Evolutionary conservation across 2,113 vertebrate species (phyloP).

Genomic region (Pedionomus torquatus): DNA sequence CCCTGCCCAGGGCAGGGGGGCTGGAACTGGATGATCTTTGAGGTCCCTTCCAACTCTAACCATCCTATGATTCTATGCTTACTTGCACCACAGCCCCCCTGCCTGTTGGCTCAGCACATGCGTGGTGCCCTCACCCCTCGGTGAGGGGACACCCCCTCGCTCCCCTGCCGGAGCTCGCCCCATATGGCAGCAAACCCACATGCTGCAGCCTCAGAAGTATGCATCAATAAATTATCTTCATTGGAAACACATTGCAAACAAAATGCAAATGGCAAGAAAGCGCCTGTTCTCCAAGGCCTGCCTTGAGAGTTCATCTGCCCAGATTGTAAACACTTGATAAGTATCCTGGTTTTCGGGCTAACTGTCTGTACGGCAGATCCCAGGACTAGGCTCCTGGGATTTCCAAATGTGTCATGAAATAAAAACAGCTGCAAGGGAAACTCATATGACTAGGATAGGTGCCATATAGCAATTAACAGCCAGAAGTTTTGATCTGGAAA

Average conservation of each 20-base stretch:
- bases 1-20: no score
- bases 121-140: background rate
- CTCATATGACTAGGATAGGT: slow-evolving; percentile 72
- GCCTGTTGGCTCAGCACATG: background rate
- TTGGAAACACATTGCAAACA: slow-evolving; percentile 58
- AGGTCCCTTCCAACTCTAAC: no score
- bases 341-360: slow-evolving; percentile 36
- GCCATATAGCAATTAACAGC: slow-evolving; percentile 63
- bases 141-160: background rate
- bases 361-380: slow-evolving; percentile 65
- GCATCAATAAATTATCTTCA: slow-evolving; percentile 45
- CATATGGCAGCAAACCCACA: background rate
- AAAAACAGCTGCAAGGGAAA: slow-evolving; percentile 79
- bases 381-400: slow-evolving; percentile 47
- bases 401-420: slow-evolving; percentile 70
- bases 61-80: no score
- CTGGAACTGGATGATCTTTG: no score
- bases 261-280: slow-evolving; percentile 28
- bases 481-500: slow-evolving; percentile 72
- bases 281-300: slow-evolving; percentile 29
- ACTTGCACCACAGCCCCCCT: background rate
- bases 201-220: background rate
- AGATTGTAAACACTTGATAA: slow-evolving; percentile 56
- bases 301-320: slow-evolving; percentile 32
- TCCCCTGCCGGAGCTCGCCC: background rate